Base-by-base conservation (phyloP, 2,797 vertebrate genomes). In the Microcaecilia unicolor region DNA sequence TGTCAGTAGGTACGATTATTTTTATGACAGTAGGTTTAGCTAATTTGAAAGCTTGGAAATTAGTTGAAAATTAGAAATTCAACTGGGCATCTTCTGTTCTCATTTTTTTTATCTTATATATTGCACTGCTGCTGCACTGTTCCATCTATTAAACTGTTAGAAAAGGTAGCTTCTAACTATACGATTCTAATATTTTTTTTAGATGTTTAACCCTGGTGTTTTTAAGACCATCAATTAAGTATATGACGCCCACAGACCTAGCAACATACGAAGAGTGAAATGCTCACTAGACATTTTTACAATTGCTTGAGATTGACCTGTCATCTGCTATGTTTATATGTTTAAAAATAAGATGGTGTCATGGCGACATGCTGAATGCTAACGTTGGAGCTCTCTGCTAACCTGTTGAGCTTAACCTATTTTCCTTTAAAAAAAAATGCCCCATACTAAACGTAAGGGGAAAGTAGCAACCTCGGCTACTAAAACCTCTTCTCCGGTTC, bases 161-260 rank as follows among this genome's bases (percentile, higher is more conserved):
- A 13, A 28, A 34, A 18, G 22, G n/a, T 48, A 22, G 43, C 35
- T 31, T 30, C 44, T 58, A 38, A 58, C 71, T 55, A 49, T 20
- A 32, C 49, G n/a, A n/a, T 68, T 62, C 54, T 54, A 64, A 27
- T 44, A n/a, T 55, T 6, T 52, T 61, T 60, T n/a, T 41, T 41
- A 52, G 6, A 41, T 55, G 39, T 47, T 64, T 53, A 40, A 31
- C 29, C 50, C 26, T 44, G 31, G 34, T 19, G 20, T 41, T 5
- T 58, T 51, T 42, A 45, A 44, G 68, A 21, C 18, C 17, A 22
- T 19, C 33, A 46, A 28, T 62, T 68, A 60, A 40, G 49, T 28
- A 0, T 44, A 53, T 29, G 6, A 26, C 16, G 27, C 12, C 44
- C 33, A 22, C 13, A 44, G 40, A 32, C 10, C 4, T 29, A 43